Percentiles rank a stretch among this genome's conserved stretches.
Evolutionary conservation across 2,888 invertebrate genomes (phyloP).

Genomic region (Nematopogon swammerdamellus): DNA sequence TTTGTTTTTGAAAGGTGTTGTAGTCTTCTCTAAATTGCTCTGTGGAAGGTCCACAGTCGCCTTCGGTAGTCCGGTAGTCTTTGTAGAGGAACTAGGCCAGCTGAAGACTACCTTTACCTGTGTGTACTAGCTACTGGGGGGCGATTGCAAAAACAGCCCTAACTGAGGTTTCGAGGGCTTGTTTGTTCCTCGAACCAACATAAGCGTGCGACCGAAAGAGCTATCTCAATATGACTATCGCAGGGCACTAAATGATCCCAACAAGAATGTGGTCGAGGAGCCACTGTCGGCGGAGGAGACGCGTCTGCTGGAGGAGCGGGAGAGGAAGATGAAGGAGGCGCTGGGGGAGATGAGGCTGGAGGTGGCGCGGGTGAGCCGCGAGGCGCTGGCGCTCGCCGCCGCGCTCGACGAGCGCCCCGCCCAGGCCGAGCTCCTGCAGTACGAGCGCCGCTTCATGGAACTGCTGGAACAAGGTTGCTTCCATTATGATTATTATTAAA

Average conservation of each 20-base stretch:
- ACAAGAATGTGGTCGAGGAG: slow-evolving; percentile 25
- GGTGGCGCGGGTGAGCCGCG: slow-evolving; percentile 75
- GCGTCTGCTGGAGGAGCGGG: slow-evolving; percentile 37
- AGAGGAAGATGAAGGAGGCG: slow-evolving; percentile 33
- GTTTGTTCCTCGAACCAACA: no score
- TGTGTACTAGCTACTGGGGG: no score
- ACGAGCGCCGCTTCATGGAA: slow-evolving; percentile 93
- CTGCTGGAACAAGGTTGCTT: slow-evolving; percentile 95
- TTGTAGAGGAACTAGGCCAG: no score
- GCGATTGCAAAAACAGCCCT: no score
- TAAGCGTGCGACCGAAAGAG: no score
- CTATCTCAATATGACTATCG: no score
- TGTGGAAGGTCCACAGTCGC: no score
- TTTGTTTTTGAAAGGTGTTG: no score
- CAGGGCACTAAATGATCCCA: slow-evolving; percentile 28
- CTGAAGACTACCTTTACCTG: no score
- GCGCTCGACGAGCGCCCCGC: slow-evolving; percentile 93
- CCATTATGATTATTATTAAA: slow-evolving; percentile 7
- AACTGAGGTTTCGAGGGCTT: no score
- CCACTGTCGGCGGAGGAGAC: slow-evolving; percentile 34
- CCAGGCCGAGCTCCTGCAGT: slow-evolving; percentile 89
- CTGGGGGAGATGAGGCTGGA: slow-evolving; percentile 52
- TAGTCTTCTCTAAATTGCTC: no score
- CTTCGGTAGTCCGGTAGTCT: no score
- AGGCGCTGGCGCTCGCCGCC: slow-evolving; percentile 75